Evolutionary conservation across 1,140 invertebrate genomes (phyloP).

Genomic region (Brachionus plicatilis): DNA sequence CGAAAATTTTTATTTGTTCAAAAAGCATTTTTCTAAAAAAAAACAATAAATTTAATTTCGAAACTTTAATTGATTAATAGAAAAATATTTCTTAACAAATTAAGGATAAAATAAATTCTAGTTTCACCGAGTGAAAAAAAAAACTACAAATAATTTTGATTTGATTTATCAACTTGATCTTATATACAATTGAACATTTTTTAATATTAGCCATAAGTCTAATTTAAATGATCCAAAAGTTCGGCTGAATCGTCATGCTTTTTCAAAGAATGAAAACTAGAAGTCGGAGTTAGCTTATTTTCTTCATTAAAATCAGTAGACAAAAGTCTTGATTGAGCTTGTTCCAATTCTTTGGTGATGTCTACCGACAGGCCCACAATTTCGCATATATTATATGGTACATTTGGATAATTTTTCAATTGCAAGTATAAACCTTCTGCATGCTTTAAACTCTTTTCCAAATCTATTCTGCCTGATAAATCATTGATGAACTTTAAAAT

Average conservation of each 20-base stretch:
- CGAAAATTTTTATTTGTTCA: neutral
- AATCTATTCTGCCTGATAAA: slow-evolving; percentile 4
- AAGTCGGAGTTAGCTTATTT: neutral
- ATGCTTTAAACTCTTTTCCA: slow-evolving; percentile 5
- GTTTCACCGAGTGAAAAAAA: neutral
- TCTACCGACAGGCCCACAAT: neutral
- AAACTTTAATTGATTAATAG: neutral
- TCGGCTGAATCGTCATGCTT: slow-evolving; percentile 15
- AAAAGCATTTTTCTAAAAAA: neutral
- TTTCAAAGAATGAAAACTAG: neutral
- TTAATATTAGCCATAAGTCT: neutral
- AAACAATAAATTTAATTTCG: neutral
- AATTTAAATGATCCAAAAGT: neutral
- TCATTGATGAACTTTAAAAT: slow-evolving; percentile 61
- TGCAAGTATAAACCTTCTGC: slow-evolving; percentile 34
- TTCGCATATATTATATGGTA: slow-evolving; percentile 23
- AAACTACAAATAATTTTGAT: neutral
- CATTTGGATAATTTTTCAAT: neutral
- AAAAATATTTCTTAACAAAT: neutral
- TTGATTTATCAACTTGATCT: neutral
- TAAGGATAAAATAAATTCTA: neutral
- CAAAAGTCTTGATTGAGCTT: neutral
- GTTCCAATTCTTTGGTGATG: neutral
- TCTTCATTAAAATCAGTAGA: neutral
- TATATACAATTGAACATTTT: neutral